Base-by-base conservation (phyloP, 1,140 invertebrate species). In the Parapsyche elsis region DNA sequence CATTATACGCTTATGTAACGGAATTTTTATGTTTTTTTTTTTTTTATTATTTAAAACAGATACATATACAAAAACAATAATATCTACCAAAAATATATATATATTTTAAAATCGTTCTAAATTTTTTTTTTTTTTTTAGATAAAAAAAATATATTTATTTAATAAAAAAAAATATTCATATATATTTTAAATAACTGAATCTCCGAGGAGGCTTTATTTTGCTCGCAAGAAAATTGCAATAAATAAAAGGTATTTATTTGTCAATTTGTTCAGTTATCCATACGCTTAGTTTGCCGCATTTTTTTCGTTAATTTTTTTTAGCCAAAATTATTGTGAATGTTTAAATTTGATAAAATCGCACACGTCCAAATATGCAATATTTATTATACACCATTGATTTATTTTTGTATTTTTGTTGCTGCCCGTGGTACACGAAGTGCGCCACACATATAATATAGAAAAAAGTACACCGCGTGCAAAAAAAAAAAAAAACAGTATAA, bases 241-340 rank as follows among this genome's bases (percentile, higher is more conserved):
- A 77, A 77, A 64, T 64, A 73, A 77, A 77, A 64, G 75, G 57
- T 64, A 64, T 77, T 77, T 64, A 64, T 77, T 77, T 77, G 44
- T 75, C 16, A 57, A 26, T 57, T 75, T 26, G 53, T 5, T 46
- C 14, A 73, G 45, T 46, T 30, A 71, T 7, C 26, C n/a, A 74
- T 74, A 1, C 24, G 73, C 46, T 75, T 75, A 75, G 73, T 75
- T 71, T 49, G 71, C 71, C 16, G 46, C 45, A 73, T 75, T 57
- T 26, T 23, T 49, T 75, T 61, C n/a, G n/a, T n/a, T 61, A 61
- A 4, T 21, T 21, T 61, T 2, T 21, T 61, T 16, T 46, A n/a
- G n/a, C n/a, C n/a, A 30, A 71, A 71, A 30, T 38, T 26, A 5
- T 38, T 46, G 73, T 75, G 73, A 57, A 73, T 73, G 71, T 46